Evolutionary conservation across 1,140 invertebrate species (phyloP).

Genomic region (Pseudomyrmex concolor): DNA sequence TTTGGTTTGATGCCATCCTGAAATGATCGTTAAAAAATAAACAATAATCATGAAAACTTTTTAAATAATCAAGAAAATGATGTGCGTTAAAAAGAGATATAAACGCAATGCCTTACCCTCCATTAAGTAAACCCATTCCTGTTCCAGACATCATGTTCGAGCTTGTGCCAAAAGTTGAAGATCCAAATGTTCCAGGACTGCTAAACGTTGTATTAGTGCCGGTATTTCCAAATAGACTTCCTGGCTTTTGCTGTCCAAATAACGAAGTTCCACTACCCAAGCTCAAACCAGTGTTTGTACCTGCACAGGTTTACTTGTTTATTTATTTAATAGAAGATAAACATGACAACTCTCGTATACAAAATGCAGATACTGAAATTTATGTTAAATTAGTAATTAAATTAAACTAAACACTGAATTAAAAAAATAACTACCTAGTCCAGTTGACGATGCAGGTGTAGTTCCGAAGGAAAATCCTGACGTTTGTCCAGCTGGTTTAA

Average conservation of each 20-base stretch:
- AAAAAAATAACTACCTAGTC: constrained; percentile 76
- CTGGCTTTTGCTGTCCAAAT: constrained; percentile 85
- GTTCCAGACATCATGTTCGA: constrained; percentile 77
- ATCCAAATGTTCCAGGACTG: constrained; percentile 79
- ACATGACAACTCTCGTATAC: no score
- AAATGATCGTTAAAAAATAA: not conserved
- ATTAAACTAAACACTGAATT: not conserved
- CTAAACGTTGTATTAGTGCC: constrained; percentile 77
- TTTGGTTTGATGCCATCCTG: constrained; percentile 75
- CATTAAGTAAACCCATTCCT: constrained; percentile 76
- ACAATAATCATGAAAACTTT: not conserved
- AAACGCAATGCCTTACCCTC: constrained; percentile 72
- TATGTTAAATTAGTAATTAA: not conserved
- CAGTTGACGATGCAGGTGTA: constrained; percentile 80
- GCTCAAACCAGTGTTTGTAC: constrained; percentile 80
- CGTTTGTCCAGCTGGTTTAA: constrained; percentile 82
- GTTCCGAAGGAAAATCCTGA: constrained; percentile 85
- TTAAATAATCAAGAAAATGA: not conserved
- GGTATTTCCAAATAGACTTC: constrained; percentile 86
- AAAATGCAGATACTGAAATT: no score
- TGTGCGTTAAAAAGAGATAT: not conserved
- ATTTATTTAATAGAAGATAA: no score
- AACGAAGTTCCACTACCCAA: constrained; percentile 83
- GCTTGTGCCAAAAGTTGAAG: constrained; percentile 81
- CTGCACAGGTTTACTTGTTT: constrained; percentile 45